Evolutionary conservation across 2,888 invertebrate genomes (phyloP), one percentile per base, ranked within the genome.

Genomic region (Plagodis pulveraria): DNA sequence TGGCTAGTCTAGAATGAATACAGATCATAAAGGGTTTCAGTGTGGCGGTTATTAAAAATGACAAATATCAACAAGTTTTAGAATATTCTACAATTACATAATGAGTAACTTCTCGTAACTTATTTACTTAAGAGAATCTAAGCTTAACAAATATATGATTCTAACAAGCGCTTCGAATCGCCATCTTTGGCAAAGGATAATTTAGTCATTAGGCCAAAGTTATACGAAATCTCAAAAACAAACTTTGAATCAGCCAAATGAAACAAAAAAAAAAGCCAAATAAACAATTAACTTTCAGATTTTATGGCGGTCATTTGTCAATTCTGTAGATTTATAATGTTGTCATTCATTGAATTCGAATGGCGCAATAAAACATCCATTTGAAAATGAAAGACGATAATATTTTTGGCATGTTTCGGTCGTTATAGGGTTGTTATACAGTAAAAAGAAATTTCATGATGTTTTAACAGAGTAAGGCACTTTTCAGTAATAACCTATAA

Each of bases 291-390:
- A 51, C 46, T 51, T 42, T 35, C 50, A 46, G 45, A 50, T 49
- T 63, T 60, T 58, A 58, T 55, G 54, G 40, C 51, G 33, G 48
- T 48, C 57, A 55, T 61, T 63, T 59, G 63, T 62, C 63, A 63
- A 61, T 55, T 50, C 40, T 41, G 51, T 56, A 54, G 51, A 62
- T 63, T 63, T 61, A 61, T 56, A 43, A 56, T 52, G 47, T 65
- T 58, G 50, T 56, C 54, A 59, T 61, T 53, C 47, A 49, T 46
- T 51, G 46, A 47, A 58, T 58, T 58, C 36, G 36, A 49, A 64
- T 58, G 42, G 45, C 45, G 50, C 42, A 41, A 54, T 58, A 50
- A 63, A 63, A 52, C 22, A 8, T 47, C 41, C 45, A 60, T 59
- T 62, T 54, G 50, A 8, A 53, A 54, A 59, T 54, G 50, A 54